phyloP scores from a whole-genome alignment of 1,140 invertebrate species.

The Heliconius hermathena region DNA sequence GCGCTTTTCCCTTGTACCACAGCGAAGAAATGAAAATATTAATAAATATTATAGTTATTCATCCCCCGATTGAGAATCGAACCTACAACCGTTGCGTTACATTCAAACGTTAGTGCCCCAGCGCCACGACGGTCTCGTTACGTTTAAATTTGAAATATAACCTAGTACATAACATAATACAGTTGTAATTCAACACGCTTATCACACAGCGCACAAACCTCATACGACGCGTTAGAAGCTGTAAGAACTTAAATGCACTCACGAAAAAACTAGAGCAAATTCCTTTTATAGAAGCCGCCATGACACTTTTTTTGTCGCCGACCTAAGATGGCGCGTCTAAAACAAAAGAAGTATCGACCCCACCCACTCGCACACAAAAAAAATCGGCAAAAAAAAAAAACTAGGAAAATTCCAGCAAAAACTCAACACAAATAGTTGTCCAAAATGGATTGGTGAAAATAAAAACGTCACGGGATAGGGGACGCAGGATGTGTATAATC shows the following conservation, averaged over 20 bases:
- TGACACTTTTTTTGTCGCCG: conserved; percentile 77
- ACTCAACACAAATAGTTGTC: conserved; percentile 7
- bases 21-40: too few relatives aligned
- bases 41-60: too few relatives aligned
- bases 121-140: background rate
- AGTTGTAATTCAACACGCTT: background rate
- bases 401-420: conserved; percentile 4
- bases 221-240: conserved; percentile 10
- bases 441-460: conserved; percentile 8
- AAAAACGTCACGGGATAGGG: conserved; percentile 9
- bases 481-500: conserved; percentile 50
- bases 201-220: conserved; percentile 15
- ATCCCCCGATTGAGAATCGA: too few relatives aligned
- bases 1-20: too few relatives aligned
- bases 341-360: conserved; percentile 76
- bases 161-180: background rate
- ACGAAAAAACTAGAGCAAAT: conserved; percentile 63
- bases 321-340: conserved; percentile 79
- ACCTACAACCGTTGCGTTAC: too few relatives aligned
- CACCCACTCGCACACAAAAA: conserved; percentile 59
- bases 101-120: too few relatives aligned
- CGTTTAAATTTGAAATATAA: conserved; percentile 12
- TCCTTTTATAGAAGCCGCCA: conserved; percentile 63
- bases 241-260: conserved; percentile 34
- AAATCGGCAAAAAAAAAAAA: conserved; percentile 20